A percentile compares a stretch with the other conserved stretches of the same genome.
These are phyloP conservation scores for Macrotis lagotis DNA, from an alignment of 2,113 vertebrate species.

Conservation along the genomic window DNA sequence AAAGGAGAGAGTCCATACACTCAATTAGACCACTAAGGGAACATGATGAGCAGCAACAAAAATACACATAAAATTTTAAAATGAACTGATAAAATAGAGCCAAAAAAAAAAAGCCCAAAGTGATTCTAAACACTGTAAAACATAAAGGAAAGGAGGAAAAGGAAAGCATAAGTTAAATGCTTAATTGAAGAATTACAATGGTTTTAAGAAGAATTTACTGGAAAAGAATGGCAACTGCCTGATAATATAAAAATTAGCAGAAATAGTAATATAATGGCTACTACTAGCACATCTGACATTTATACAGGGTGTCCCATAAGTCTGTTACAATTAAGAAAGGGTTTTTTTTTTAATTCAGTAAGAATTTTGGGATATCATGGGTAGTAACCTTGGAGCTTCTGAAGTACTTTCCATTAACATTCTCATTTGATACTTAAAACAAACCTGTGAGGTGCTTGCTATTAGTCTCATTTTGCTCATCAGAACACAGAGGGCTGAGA, in stretches of 20 bases:
- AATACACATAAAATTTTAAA: slow-evolving; percentile 15
- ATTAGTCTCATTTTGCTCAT: neutral
- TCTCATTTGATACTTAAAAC: neutral
- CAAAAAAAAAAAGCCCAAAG: slow-evolving; percentile 27
- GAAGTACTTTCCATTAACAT: neutral
- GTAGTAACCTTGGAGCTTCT: neutral
- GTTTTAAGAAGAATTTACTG: neutral
- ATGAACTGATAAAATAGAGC: neutral
- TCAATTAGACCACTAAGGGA: neutral
- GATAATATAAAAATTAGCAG: neutral
- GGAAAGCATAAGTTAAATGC: neutral
- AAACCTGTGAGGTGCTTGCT: neutral
- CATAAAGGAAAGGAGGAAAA: slow-evolving; percentile 34
- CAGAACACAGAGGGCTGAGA: neutral
- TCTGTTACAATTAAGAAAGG: neutral
- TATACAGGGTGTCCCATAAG: neutral
- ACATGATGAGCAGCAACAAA: neutral
- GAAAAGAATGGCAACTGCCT: neutral
- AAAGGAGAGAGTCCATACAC: neutral
- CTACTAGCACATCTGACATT: neutral
- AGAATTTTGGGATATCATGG: neutral
- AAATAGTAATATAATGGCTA: neutral
- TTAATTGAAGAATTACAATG: neutral
- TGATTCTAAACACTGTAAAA: slow-evolving; percentile 18
- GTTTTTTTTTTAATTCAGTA: neutral